A percentile compares a stretch with the other conserved stretches of the same genome.
Evolutionary conservation across 2,888 invertebrate species (phyloP).

Genomic region (Tachystola acroxantha): DNA sequence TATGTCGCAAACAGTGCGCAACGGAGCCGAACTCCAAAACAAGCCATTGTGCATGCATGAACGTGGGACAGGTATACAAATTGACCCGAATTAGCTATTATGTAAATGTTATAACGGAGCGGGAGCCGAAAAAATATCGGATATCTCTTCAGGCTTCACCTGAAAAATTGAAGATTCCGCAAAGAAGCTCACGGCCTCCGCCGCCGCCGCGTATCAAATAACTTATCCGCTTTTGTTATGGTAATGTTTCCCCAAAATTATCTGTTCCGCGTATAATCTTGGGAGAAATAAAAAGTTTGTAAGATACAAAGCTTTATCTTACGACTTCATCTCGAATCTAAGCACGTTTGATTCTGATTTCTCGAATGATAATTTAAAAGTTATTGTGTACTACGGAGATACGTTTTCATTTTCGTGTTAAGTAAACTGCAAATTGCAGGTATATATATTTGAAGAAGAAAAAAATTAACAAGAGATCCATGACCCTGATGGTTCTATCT

Average conservation of each 20-base stretch:
- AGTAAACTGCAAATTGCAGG: not conserved
- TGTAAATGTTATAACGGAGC: constrained; percentile 30
- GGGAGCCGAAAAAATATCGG: constrained; percentile 35
- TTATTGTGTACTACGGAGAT: not conserved
- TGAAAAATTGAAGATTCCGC: constrained; percentile 51
- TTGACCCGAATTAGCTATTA: constrained; percentile 46
- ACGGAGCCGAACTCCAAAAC: constrained; percentile 11
- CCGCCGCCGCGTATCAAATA: constrained; percentile 56
- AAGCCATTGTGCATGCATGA: constrained; percentile 19
- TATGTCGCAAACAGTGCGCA: constrained; percentile 7
- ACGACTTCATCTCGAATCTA: constrained; percentile 9
- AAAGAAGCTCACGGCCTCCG: constrained; percentile 30
- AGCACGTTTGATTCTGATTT: constrained; percentile 8
- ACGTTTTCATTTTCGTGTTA: not conserved
- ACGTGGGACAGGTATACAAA: constrained; percentile 29
- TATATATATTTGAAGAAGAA: no score
- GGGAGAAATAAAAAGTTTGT: constrained; percentile 38
- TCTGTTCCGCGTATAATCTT: constrained; percentile 52
- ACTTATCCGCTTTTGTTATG: constrained; percentile 70
- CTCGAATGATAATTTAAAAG: not conserved
- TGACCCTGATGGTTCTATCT: no score
- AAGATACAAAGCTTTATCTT: constrained; percentile 8
- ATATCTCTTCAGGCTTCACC: constrained; percentile 41
- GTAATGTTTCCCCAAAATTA: constrained; percentile 61
- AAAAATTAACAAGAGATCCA: no score